These are phyloP conservation scores for Muscidifurax raptorellus DNA, from an alignment of 1,140 invertebrate genomes.

Conservation along the genomic window DNA sequence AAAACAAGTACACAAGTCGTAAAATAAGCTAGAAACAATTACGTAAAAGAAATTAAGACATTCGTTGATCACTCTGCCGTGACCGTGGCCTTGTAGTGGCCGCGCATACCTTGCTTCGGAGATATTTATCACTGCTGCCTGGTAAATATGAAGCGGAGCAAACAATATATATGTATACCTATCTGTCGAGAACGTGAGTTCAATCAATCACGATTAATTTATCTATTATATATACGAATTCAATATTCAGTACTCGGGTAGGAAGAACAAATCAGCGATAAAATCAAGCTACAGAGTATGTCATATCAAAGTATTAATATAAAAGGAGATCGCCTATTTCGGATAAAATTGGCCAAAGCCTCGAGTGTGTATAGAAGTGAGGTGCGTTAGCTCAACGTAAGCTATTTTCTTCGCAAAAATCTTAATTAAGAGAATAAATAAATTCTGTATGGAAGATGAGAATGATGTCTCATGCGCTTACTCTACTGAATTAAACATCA, in stretches of 20 bases:
- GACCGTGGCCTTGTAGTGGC: constrained; percentile 63
- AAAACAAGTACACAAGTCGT: neutral
- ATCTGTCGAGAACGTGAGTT: neutral
- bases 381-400: too few relatives aligned
- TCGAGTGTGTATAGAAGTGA: too few relatives aligned
- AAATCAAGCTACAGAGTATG: neutral
- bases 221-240: neutral
- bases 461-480: constrained; percentile 60
- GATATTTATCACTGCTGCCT: constrained; percentile 52
- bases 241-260: neutral
- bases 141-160: neutral
- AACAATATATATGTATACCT: too few relatives aligned
- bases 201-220: neutral
- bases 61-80: constrained; percentile 59
- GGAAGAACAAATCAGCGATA: neutral
- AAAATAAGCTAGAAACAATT: constrained; percentile 34
- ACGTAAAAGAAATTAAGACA: constrained; percentile 50
- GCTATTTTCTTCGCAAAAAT: neutral
- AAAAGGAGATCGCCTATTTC: neutral
- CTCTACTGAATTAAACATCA: constrained; percentile 71
- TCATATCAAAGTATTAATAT: too few relatives aligned
- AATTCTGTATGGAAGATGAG: constrained; percentile 53
- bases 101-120: constrained; percentile 50
- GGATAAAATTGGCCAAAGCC: too few relatives aligned
- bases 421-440: neutral